These are phyloP conservation scores for Agrilus planipennis DNA, from an alignment of 1,140 invertebrate species.

Conservation along the genomic window DNA sequence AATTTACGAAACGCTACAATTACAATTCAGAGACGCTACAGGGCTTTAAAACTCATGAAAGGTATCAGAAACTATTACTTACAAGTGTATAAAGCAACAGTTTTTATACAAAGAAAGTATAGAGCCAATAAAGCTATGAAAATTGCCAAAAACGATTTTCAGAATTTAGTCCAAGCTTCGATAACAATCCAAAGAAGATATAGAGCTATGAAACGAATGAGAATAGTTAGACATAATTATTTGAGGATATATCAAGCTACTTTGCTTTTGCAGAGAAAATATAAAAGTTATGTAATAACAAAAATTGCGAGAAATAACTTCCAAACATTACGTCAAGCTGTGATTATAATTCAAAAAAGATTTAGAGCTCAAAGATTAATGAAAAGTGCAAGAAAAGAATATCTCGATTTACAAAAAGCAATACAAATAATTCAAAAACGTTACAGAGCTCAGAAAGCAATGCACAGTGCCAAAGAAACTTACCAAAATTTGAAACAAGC, in stretches of 20 bases:
- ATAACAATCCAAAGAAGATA: slow-evolving; percentile 24
- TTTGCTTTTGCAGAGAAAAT: slow-evolving; percentile 37
- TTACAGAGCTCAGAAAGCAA: slow-evolving; percentile 23
- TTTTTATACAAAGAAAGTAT: slow-evolving; percentile 26
- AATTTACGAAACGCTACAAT: neutral
- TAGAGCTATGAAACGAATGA: slow-evolving; percentile 28
- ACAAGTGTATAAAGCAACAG: slow-evolving; percentile 23
- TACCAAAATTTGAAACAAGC: slow-evolving; percentile 15
- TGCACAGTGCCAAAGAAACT: slow-evolving; percentile 14
- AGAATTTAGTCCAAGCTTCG: slow-evolving; percentile 11
- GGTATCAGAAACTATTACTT: slow-evolving; percentile 25
- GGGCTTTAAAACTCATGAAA: slow-evolving; percentile 26
- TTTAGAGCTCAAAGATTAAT: slow-evolving; percentile 31
- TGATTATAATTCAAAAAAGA: slow-evolving; percentile 36
- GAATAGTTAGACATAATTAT: slow-evolving; percentile 26
- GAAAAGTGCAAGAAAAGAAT: slow-evolving; percentile 13
- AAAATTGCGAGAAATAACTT: no score
- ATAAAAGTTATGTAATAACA: slow-evolving; percentile 30
- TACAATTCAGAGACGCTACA: slow-evolving; percentile 21
- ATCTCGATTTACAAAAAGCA: slow-evolving; percentile 15
- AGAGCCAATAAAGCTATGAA: slow-evolving; percentile 23
- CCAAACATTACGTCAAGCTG: slow-evolving; percentile 25
- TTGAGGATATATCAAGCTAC: slow-evolving; percentile 28
- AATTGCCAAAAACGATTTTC: slow-evolving; percentile 12
- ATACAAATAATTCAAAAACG: slow-evolving; percentile 25